Evolutionary conservation across 1,140 invertebrate species (phyloP), one percentile per base, ranked within the genome.

Genomic region (Macrobrachium rosenbergii): DNA sequence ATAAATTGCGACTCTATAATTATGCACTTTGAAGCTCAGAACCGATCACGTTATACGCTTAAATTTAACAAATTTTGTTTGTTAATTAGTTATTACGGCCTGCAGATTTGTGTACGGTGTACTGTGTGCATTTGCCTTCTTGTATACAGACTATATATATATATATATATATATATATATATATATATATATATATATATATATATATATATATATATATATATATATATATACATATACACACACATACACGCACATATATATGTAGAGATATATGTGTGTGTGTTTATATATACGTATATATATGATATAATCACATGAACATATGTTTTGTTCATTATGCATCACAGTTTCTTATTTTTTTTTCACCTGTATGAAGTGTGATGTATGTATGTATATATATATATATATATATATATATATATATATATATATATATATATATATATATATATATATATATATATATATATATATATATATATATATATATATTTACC

Each of bases 121-220:
- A 52, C 7, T 52, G 52, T 52, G 12, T 8, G 52, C 8, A 0
- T 52, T 5, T 52, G 12, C 7, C 52, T 8, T 52, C 52, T 8
- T 10, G 52, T 52, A 52, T 52, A 12, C 12, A 52, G 52, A 52
- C 8, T 52, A 52, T 52, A 52, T 52, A 52, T 52, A 12, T 69
- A 69, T 69, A 69, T 69, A 69, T 69, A 69, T 69, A 69, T 69
- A 69, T 69, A 69, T 69, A 69, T 69, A 69, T 69, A 69, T 69
- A 69, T 69, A 69, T 69, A 69, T 69, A 69, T 69, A 69, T 69
- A 69, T 69, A 69, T 69, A 69, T 69, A 12, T 69, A 12, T 69
- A 69, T 69, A 69, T 6, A 0, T 69, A 12, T 10, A 17, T 10
- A 11, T 10, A 69, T 10, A 69, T 10, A 69, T 69, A 69, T 69